Evolutionary conservation across 2,113 vertebrate genomes (phyloP).

Genomic region (Myiozetetes cayanensis): DNA sequence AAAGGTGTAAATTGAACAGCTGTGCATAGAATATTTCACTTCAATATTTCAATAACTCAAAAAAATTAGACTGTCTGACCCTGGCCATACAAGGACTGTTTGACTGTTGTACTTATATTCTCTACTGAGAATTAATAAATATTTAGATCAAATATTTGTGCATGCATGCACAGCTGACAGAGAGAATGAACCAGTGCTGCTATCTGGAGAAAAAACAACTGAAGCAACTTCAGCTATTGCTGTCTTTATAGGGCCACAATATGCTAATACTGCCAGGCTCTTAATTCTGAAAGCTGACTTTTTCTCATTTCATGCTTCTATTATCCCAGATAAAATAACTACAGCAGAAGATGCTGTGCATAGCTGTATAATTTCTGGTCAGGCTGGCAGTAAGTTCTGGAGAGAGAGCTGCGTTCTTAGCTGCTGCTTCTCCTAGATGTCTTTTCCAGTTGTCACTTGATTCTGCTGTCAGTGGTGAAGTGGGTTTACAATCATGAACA

Average conservation of each 20-base stretch:
- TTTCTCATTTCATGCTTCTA: neutral
- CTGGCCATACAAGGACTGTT: neutral
- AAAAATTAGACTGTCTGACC: neutral
- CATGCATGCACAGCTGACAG: neutral
- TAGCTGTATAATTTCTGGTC: neutral
- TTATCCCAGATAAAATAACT: neutral
- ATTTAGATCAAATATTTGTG: neutral
- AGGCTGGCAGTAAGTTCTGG: neutral
- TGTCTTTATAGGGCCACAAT: constrained; percentile 27
- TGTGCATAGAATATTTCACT: neutral
- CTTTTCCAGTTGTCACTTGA: neutral
- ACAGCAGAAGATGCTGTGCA: neutral
- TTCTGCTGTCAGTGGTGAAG: neutral
- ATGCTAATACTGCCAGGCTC: neutral
- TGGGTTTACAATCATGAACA: neutral
- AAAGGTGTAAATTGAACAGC: neutral
- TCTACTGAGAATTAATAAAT: neutral
- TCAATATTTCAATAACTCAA: neutral
- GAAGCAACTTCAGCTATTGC: neutral
- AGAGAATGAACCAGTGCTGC: neutral
- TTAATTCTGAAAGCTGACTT: neutral
- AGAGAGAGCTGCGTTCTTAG: neutral
- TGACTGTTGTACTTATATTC: neutral
- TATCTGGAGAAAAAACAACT: constrained; percentile 23
- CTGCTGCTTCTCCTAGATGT: neutral